phyloP scores from a whole-genome alignment of 2,888 invertebrate species.

The Seladonia tumulorum region DNA sequence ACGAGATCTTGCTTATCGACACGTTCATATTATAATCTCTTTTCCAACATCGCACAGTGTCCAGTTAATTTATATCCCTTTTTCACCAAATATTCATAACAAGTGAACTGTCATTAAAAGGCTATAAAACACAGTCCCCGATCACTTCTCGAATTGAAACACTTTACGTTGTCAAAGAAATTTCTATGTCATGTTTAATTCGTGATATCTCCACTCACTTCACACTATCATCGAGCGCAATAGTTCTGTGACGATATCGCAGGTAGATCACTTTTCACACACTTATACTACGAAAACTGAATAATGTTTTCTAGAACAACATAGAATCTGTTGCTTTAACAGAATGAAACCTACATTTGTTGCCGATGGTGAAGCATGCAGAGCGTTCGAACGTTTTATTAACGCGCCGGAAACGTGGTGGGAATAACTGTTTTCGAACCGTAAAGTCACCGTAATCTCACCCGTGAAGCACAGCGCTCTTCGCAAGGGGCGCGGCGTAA shows the following conservation, averaged over 20 bases:
- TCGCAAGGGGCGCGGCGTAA: slow-evolving; percentile 84
- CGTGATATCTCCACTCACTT: not conserved
- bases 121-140: not conserved
- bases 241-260: not conserved
- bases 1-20: not conserved
- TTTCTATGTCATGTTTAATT: not conserved
- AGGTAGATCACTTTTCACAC: not conserved
- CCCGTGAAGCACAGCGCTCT: slow-evolving; percentile 79
- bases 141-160: not conserved
- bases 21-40: not conserved
- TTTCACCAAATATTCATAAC: not conserved
- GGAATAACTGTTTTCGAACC: slow-evolving; percentile 43
- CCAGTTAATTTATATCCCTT: not conserved
- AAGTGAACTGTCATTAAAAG: not conserved
- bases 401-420: slow-evolving; percentile 25
- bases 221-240: not conserved
- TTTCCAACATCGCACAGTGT: not conserved
- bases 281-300: not conserved
- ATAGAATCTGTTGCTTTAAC: not conserved
- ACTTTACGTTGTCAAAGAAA: not conserved
- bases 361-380: not conserved
- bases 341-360: not conserved
- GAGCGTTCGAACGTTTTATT: not conserved
- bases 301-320: not conserved
- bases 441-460: slow-evolving; percentile 65